Evolutionary conservation across 2,113 vertebrate species (phyloP).

Genomic region (Prochilodus magdalenae): DNA sequence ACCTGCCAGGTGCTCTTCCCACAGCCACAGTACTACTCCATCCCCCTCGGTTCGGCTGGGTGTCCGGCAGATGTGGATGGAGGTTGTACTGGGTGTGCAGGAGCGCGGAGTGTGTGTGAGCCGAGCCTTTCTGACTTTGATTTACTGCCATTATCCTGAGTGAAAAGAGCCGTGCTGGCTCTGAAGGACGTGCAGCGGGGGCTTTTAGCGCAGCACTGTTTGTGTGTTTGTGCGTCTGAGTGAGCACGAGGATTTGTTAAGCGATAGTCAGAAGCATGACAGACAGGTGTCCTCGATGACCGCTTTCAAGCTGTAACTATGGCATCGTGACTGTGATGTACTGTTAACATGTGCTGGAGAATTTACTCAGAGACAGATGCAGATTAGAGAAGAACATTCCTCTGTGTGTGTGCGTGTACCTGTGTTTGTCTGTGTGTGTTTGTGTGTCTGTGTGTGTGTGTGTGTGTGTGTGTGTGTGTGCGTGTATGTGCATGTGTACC

Average conservation of each 20-base stretch:
- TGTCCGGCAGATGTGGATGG: too few relatives aligned
- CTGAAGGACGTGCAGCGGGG: too few relatives aligned
- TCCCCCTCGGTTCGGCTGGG: too few relatives aligned
- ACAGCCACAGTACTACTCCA: too few relatives aligned
- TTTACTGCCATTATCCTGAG: background rate
- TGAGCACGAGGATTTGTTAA: background rate
- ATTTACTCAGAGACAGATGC: background rate
- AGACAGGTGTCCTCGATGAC: background rate
- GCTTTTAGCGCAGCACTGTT: background rate
- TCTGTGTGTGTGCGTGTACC: background rate
- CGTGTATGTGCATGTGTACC: too few relatives aligned
- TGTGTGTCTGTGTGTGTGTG: too few relatives aligned
- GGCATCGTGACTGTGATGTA: background rate
- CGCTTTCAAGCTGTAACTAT: background rate
- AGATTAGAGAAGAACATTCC: too few relatives aligned
- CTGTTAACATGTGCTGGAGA: background rate
- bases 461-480: too few relatives aligned
- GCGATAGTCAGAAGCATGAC: background rate
- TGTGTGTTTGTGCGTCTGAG: background rate
- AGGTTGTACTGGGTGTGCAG: too few relatives aligned
- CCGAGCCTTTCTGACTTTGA: background rate
- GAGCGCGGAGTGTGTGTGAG: too few relatives aligned
- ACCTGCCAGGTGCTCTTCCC: too few relatives aligned
- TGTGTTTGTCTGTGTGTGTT: background rate
- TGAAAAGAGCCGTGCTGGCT: background rate